These are phyloP conservation scores for Oplegnathus fasciatus DNA, from an alignment of 2,113 vertebrate species.

Conservation along the genomic window DNA sequence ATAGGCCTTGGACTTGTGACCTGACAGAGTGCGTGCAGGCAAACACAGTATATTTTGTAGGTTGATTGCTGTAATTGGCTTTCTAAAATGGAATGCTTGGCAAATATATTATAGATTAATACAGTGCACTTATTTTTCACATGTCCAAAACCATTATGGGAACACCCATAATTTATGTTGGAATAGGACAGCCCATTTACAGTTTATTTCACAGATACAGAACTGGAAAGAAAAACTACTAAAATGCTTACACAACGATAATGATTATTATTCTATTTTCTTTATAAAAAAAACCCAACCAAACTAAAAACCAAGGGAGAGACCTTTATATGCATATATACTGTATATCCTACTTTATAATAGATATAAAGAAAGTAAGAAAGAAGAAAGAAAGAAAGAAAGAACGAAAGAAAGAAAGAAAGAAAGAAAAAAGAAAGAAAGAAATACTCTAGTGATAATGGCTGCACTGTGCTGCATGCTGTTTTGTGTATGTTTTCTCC, in stretches of 20 bases:
- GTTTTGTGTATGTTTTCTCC: slow-evolving; percentile 51
- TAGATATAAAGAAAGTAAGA: not conserved
- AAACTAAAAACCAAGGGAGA: not conserved
- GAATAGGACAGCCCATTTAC: not conserved
- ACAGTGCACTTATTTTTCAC: slow-evolving; percentile 11
- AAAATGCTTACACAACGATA: not conserved
- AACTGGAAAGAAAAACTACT: not conserved
- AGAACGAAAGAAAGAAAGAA: not conserved
- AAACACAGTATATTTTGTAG: slow-evolving; percentile 3
- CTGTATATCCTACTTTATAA: not conserved
- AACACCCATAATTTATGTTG: slow-evolving; percentile 21
- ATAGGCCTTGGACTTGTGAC: slow-evolving; percentile 23
- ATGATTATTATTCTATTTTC: not conserved
- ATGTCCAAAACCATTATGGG: slow-evolving; percentile 15
- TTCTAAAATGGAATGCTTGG: slow-evolving; percentile 15
- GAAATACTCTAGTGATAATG: slow-evolving; percentile 7
- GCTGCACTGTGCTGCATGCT: slow-evolving; percentile 23
- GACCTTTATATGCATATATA: not conserved
- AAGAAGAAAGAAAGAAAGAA: not conserved
- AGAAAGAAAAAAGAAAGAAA: not conserved
- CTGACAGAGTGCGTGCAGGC: slow-evolving; percentile 11
- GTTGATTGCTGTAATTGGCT: slow-evolving; percentile 42
- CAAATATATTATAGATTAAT: slow-evolving; percentile 25
- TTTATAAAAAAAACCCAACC: not conserved
- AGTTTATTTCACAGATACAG: slow-evolving; percentile 12